Evolutionary conservation across 2,888 invertebrate genomes (phyloP), one percentile per base, ranked within the genome.

Genomic region (Masnerella sp.): DNA sequence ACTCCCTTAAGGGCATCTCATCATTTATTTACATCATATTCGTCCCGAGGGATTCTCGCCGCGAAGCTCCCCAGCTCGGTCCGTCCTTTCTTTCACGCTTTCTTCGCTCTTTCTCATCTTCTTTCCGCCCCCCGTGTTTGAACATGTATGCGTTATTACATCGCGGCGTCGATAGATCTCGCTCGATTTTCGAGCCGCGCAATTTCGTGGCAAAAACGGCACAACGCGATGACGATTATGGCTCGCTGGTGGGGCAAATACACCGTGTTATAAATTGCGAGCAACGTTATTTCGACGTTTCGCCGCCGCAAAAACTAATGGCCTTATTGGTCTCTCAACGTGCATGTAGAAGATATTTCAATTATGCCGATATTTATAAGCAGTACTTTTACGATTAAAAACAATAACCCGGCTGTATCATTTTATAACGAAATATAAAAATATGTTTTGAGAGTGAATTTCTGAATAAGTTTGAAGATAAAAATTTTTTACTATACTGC

Each of bases 11-110:
- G 84, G 85, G 84, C 84, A 84, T 82, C 85, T 87, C 86, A 82
- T 85, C 85, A 86, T 87, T 86, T 86, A 87, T 87, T 87, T 86
- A 85, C 87, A 87, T 87, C 86, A 82, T 86, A 85, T 85, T 87
- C 84, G 82, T 83, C 83, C 82, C 82, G 77, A 78, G 80, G 80
- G 83, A 84, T 68, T 68, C 58, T 64, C 56, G 34, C 43, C 43
- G 42, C 51, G 49, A 42, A 34, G 42, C 56, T 38, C 58, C 40
- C 43, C 38, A 32, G 11, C 61, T 58, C 75, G 52, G 58, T 71
- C 43, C 36, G 38, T 68, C 69, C 54, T 71, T 64, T 74, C 73
- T 54, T 61, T 56, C 64, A 54, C 65, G 69, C 69, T 69, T 71
- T 43, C 67, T 62, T 62, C 47, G 34, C 49, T 49, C 61, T 56